These are phyloP conservation scores for Hystrix cristata DNA, from an alignment of 2,113 vertebrate genomes.

Conservation along the genomic window DNA sequence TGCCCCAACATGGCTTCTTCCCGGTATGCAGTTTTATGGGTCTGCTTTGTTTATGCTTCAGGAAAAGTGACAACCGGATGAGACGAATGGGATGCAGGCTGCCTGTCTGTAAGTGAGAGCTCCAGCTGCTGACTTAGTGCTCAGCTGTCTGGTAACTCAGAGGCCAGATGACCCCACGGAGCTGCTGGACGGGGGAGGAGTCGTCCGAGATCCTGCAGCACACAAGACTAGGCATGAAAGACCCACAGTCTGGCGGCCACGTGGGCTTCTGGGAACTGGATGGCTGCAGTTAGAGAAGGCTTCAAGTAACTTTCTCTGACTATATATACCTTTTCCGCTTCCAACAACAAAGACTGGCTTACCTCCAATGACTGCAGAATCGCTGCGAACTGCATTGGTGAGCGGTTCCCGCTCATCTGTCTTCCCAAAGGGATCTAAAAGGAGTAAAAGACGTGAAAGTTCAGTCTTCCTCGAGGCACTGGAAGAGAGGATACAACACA, in stretches of 20 bases:
- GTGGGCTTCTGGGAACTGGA: neutral
- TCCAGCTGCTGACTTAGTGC: conserved; percentile 42
- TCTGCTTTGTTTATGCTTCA: conserved; percentile 48
- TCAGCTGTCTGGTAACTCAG: neutral
- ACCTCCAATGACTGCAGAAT: conserved; percentile 94
- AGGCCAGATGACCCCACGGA: neutral
- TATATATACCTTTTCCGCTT: conserved; percentile 29
- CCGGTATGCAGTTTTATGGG: conserved; percentile 4
- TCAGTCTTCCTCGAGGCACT: neutral
- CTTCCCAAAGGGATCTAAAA: conserved; percentile 93
- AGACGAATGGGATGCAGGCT: neutral
- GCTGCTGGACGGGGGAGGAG: neutral
- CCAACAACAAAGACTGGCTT: conserved; percentile 58
- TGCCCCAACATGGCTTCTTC: neutral
- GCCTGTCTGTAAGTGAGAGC: neutral
- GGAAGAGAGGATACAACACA: neutral
- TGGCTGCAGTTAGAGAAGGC: neutral
- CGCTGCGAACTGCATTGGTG: conserved; percentile 91
- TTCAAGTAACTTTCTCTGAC: neutral
- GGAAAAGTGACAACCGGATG: conserved; percentile 41
- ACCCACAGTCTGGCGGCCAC: neutral
- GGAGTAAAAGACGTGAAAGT: conserved; percentile 71
- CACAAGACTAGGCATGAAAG: neutral
- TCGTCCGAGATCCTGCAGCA: neutral
- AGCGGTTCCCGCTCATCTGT: conserved; percentile 92